Base-by-base conservation (phyloP, 1,140 invertebrate species). In the Drosophila sechellia region DNA sequence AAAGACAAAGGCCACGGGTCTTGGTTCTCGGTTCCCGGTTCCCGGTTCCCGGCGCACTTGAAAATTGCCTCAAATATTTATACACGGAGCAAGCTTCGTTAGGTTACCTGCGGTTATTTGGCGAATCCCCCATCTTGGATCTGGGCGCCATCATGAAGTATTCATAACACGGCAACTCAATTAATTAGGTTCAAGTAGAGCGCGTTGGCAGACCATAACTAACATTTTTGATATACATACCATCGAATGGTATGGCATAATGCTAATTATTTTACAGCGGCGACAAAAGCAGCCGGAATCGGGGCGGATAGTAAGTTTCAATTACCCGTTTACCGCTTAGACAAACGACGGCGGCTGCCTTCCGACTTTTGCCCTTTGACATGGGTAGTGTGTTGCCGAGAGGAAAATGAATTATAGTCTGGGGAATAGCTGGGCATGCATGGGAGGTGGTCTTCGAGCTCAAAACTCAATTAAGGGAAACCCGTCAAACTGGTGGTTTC, bases 51-150 rank as follows among this genome's bases (percentile, higher is more conserved):
- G 49, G 60, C 71, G 79, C 68, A 89, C 71, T 87, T 79, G 79
- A 83, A 87, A 87, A 87, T 87, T 87, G 75, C 73, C 71, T 83
- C 83, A 89, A 87, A 87, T 87, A 89, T 89, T 87, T 89, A 71
- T 71, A 76, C 40, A 65, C 68, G 56, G 25, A 58, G 75, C 57
- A 81, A 81, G 74, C 70, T 66, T 77, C 61, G 68, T 64, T 83
- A 70, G 63, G 60, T 80, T 71, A 87, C 84, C 84, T 89, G 84
- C 73, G 85, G 84, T 70, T 80, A 80, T 89, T 89, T 90, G 80
- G 55, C 20, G 60, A 56, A 22, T 10, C 59, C 13, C 13, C 34
- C 39, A 1, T n/a, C 34, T 10, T 31, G 31, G 31, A 39, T 13
- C 37, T 6, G 40, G n/a, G 20, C 22, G 34, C 15, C 37, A 43